Base-by-base conservation (phyloP, 2,888 invertebrate genomes). In the Stenolophus ochropezus region DNA sequence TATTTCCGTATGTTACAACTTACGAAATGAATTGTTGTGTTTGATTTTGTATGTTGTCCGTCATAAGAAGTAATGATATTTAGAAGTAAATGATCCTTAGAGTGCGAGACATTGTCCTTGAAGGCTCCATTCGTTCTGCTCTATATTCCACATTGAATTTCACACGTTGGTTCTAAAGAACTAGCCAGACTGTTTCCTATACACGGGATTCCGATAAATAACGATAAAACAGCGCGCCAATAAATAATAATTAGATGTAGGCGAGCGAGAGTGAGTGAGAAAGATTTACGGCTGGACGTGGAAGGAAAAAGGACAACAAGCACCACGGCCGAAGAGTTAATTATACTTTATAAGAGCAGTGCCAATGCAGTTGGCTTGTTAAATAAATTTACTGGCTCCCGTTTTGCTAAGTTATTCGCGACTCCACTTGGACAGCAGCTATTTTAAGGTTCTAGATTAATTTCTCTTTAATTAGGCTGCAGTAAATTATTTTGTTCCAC, bases 171-270 rank as follows among this genome's bases (percentile, higher is more conserved):
- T 42, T 42, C 20, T 61, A 61, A 61, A 61, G 73, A 61, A 61
- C 61, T 61, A 61, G 23, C 25, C 61, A 61, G 23, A 14, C 25
- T 61, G 61, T 61, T 61, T 61, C 61, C 75, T 53, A 75, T 75
- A 25, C 21, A 74, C 23, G 16, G 47, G 14, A 75, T 75, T 73
- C 80, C 80, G 58, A 80, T 80, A 80, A 73, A 80, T 80, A 73
- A 58, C 73, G 53, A 69, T 69, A 71, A 79, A 79, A 79, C 71
- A 79, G 80, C 47, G 25, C 56, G 27, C 21, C 80, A 56, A 80
- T 80, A 80, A 80, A 80, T 80, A 80, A 80, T 80, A 80, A 80
- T 80, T 80, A 80, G 80, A 80, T 80, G 80, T 80, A 80, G 80
- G 80, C 80, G 80, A 73, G 21, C 21, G 51, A 61, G 47, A 61